Percentiles rank a stretch among this genome's conserved stretches.
phyloP scores from a whole-genome alignment of 2,797 vertebrate species.

The Chelon auratus region DNA sequence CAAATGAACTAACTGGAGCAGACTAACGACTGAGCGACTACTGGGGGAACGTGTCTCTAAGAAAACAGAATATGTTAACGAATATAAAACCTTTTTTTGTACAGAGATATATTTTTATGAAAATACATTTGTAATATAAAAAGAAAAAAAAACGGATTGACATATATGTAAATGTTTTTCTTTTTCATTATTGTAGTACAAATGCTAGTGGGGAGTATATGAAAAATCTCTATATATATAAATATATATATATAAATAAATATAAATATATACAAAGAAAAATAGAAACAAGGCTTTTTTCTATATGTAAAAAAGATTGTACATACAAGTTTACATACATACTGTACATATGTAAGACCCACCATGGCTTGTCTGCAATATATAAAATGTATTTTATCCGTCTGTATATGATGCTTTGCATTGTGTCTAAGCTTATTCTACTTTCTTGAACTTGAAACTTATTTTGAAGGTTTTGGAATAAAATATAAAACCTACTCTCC shows the following conservation, averaged over 20 bases:
- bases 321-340: slow-evolving; percentile 97
- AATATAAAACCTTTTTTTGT: slow-evolving; percentile 90
- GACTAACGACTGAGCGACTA: slow-evolving; percentile 53
- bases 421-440: slow-evolving; percentile 95
- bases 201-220: slow-evolving; percentile 90
- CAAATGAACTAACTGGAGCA: slow-evolving; percentile 58
- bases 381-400: slow-evolving; percentile 99
- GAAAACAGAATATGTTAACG: slow-evolving; percentile 76
- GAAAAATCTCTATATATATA: slow-evolving; percentile 80
- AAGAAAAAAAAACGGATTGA: slow-evolving; percentile 85
- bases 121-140: slow-evolving; percentile 99
- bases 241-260: slow-evolving; percentile 78
- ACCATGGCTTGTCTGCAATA: slow-evolving; percentile 98
- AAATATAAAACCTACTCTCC: slow-evolving; percentile 92
- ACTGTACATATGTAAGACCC: slow-evolving; percentile 99
- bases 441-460: slow-evolving; percentile 99
- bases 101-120: slow-evolving; percentile 99
- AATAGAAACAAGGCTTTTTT: slow-evolving; percentile 91
- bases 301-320: slow-evolving; percentile 99
- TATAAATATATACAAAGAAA: slow-evolving; percentile 87
- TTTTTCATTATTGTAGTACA: slow-evolving; percentile 99
- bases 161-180: slow-evolving; percentile 94
- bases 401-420: slow-evolving; percentile 99
- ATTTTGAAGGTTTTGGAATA: slow-evolving; percentile 99
- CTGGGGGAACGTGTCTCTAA: slow-evolving; percentile 61